These are phyloP conservation scores for Argyrosomus regius DNA, from an alignment of 2,797 vertebrate species.

Conservation along the genomic window DNA sequence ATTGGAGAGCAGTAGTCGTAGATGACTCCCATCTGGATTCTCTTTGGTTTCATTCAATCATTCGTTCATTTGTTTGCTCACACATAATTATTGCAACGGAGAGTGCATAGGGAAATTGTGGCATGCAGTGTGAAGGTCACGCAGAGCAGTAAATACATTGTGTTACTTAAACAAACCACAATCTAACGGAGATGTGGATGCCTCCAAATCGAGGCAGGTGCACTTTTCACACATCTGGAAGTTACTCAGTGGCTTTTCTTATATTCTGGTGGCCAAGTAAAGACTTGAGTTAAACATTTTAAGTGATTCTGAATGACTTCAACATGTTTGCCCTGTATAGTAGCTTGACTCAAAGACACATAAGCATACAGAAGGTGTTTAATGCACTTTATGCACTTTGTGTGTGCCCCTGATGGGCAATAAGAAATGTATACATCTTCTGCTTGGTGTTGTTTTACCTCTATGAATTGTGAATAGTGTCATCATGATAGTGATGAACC, in stretches of 20 bases:
- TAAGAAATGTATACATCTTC: background rate
- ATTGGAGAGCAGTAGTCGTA: conserved; percentile 26
- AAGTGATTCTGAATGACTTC: background rate
- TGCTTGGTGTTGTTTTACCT: background rate
- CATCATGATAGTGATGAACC: background rate
- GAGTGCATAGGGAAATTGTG: conserved; percentile 67
- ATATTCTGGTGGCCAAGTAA: background rate
- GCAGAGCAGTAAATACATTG: conserved; percentile 44
- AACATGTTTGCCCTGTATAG: background rate
- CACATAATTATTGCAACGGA: conserved; percentile 63
- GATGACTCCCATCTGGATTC: conserved; percentile 40
- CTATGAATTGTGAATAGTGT: background rate
- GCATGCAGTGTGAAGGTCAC: conserved; percentile 64
- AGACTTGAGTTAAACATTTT: background rate
- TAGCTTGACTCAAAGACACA: background rate
- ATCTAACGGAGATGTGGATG: conserved; percentile 38
- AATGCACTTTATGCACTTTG: background rate
- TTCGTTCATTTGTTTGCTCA: conserved; percentile 63
- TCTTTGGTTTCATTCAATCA: conserved; percentile 49
- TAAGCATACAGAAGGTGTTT: background rate
- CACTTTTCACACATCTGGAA: conserved; percentile 41
- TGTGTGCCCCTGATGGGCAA: background rate
- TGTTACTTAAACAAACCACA: conserved; percentile 49
- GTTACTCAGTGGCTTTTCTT: background rate
- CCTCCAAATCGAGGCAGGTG: conserved; percentile 22